A percentile compares a stretch with the other conserved stretches of the same genome.
Conservation (phyloP, 1,140 invertebrate genomes). For the Lutraria rhynchaena region DNA sequence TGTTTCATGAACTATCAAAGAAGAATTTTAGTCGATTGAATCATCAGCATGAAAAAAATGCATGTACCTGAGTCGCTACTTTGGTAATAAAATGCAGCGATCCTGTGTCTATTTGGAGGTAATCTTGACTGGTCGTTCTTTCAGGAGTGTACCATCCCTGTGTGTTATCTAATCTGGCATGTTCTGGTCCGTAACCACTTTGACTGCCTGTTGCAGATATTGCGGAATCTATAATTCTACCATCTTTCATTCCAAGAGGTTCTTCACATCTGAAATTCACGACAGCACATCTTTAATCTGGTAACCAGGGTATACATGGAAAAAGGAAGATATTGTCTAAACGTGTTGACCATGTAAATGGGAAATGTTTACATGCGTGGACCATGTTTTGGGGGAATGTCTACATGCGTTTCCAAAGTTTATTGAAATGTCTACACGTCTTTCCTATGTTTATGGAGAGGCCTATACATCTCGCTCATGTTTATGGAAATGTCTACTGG, state of each 20-base stretch:
- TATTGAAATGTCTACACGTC: no score
- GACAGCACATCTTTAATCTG: no score
- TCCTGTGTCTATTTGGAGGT: slow-evolving; percentile 46
- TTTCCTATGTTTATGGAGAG: no score
- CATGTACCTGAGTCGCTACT: slow-evolving; percentile 48
- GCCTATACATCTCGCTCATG: no score
- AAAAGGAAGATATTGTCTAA: no score
- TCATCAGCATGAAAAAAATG: neutral
- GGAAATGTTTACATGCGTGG: no score
- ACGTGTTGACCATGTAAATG: no score
- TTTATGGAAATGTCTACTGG: no score
- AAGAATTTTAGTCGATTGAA: neutral
- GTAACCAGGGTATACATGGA: no score
- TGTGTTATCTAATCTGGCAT: slow-evolving; percentile 19
- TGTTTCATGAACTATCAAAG: no score
- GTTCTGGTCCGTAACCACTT: slow-evolving; percentile 17
- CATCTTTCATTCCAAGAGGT: slow-evolving; percentile 28
- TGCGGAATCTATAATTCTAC: slow-evolving; percentile 14
- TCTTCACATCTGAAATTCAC: slow-evolving; percentile 33
- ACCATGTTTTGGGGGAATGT: no score
- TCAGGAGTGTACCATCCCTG: slow-evolving; percentile 43
- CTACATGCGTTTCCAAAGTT: no score
- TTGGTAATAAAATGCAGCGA: slow-evolving; percentile 29
- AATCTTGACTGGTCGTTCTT: slow-evolving; percentile 23
- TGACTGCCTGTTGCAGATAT: slow-evolving; percentile 21